Evolutionary conservation across 2,113 vertebrate genomes (phyloP).

Genomic region (Varanus salvator): DNA sequence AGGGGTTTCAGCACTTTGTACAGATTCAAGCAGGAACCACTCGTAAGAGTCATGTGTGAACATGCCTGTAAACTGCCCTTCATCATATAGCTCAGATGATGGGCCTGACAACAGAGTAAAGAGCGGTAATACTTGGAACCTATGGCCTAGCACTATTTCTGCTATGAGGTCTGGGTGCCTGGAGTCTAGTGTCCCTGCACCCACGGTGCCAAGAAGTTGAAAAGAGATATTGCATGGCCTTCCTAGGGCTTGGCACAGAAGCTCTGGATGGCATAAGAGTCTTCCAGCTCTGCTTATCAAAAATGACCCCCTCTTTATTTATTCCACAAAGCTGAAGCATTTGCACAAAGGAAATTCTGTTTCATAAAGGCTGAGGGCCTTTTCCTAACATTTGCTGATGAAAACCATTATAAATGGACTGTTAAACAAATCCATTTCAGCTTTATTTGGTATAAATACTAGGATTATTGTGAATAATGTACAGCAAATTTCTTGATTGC

Average conservation of each 20-base stretch:
- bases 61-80: neutral
- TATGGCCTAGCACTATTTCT: neutral
- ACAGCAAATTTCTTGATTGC: neutral
- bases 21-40: neutral
- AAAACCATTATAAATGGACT: neutral
- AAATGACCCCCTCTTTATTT: neutral
- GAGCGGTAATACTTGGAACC: too few relatives aligned
- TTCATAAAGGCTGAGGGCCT: neutral
- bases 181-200: neutral
- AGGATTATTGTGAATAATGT: neutral
- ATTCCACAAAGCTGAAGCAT: neutral
- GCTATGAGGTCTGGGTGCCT: neutral
- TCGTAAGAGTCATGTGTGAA: neutral
- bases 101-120: neutral
- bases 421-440: neutral
- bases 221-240: neutral
- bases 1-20: neutral
- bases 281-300: neutral
- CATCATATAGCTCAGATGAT: neutral
- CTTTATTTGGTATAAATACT: slow-evolving; percentile 6
- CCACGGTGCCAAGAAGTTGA: neutral
- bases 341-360: neutral
- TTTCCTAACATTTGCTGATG: neutral
- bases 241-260: neutral
- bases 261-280: neutral